A percentile compares a stretch with the other conserved stretches of the same genome.
These are phyloP conservation scores for Suillia variegata DNA, from an alignment of 2,888 invertebrate genomes.

Conservation along the genomic window DNA sequence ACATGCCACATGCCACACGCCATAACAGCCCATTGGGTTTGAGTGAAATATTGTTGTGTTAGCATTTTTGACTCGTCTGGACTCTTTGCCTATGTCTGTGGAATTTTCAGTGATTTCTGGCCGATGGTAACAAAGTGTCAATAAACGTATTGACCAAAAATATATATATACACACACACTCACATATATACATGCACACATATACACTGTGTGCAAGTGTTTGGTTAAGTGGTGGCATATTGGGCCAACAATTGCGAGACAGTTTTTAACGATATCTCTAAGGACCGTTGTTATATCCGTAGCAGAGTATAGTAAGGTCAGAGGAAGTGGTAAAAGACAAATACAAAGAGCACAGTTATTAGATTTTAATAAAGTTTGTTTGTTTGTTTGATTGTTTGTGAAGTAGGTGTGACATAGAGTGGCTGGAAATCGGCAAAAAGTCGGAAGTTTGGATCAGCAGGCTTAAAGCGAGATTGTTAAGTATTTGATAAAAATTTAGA, in stretches of 20 bases:
- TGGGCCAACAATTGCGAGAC: neutral
- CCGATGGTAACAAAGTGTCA: conserved; percentile 48
- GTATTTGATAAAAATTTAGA: too few relatives aligned
- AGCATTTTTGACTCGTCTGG: neutral
- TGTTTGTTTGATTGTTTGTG: neutral
- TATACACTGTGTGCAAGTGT: too few relatives aligned
- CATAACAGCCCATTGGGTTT: neutral
- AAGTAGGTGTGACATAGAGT: too few relatives aligned
- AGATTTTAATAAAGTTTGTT: neutral
- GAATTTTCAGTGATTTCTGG: conserved; percentile 36
- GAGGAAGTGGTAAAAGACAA: neutral
- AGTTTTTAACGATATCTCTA: neutral
- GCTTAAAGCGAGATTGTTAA: too few relatives aligned
- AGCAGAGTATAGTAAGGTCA: too few relatives aligned
- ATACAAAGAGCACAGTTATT: neutral
- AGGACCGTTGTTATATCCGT: neutral
- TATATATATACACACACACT: neutral
- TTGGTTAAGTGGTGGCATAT: neutral
- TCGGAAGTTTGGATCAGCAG: too few relatives aligned
- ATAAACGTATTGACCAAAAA: conserved; percentile 40
- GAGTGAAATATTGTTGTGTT: neutral
- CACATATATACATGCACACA: neutral
- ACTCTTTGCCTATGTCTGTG: neutral
- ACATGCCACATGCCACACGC: too few relatives aligned
- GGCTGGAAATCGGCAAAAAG: too few relatives aligned